Percentiles rank a stretch among this genome's conserved stretches.
Conservation (phyloP, 2,888 invertebrate species). For the Syritta pipiens region DNA sequence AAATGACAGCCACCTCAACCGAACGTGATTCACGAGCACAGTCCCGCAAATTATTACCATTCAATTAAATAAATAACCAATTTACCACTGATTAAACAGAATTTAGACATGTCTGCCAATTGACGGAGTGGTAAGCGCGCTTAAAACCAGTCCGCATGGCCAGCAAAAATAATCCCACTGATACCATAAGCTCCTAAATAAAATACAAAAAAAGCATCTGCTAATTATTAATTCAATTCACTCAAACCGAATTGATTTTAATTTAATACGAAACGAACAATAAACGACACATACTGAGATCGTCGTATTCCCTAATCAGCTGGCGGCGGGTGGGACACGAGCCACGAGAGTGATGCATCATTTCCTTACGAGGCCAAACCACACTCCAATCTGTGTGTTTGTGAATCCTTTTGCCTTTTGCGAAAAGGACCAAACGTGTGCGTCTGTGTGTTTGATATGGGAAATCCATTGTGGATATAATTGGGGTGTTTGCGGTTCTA, state of each 20-base stretch:
- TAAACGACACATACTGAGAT: neutral
- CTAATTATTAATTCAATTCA: slow-evolving; percentile 12
- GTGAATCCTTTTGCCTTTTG: neutral
- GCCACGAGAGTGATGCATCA: slow-evolving; percentile 8
- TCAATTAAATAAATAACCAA: too few species aligned
- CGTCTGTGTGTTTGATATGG: slow-evolving; percentile 30
- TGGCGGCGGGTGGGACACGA: neutral
- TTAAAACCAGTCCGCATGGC: too few species aligned
- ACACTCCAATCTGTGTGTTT: neutral
- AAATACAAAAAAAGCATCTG: too few species aligned
- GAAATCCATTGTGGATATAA: slow-evolving; percentile 47
- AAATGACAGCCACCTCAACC: too few species aligned
- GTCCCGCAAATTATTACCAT: too few species aligned
- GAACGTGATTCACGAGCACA: too few species aligned
- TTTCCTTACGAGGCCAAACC: neutral
- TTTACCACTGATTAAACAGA: too few species aligned
- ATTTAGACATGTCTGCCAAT: too few species aligned
- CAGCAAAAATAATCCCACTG: too few species aligned
- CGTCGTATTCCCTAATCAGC: neutral
- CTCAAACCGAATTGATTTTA: slow-evolving; percentile 6
- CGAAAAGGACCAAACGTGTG: neutral
- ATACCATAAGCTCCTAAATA: too few species aligned
- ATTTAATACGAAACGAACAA: slow-evolving; percentile 11
- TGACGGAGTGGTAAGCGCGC: too few species aligned
- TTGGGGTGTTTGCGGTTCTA: slow-evolving; percentile 40